Evolutionary conservation across 2,113 vertebrate species (phyloP).

Genomic region (Hypomesus transpacificus): DNA sequence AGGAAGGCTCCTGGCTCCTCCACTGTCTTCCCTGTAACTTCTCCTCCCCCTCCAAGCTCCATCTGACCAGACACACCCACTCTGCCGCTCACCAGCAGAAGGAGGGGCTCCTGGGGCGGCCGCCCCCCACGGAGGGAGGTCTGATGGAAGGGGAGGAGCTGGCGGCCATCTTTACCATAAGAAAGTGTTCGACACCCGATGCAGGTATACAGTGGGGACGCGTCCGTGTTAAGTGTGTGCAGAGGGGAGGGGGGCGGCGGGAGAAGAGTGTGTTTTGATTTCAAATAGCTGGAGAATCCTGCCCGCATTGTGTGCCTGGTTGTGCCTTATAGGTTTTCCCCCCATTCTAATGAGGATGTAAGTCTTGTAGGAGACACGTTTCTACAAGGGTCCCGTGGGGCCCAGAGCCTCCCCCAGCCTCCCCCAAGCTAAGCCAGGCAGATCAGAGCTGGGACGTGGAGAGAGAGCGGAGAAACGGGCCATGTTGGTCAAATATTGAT

Average conservation of each 20-base stretch:
- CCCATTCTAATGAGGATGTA: neutral
- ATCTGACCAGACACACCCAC: conserved; percentile 97
- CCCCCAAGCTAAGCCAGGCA: no score
- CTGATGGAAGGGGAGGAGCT: conserved; percentile 87
- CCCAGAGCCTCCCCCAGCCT: no score
- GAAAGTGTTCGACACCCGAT: conserved; percentile 67
- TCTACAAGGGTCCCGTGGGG: no score
- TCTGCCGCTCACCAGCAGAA: conserved; percentile 94
- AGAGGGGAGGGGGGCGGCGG: conserved; percentile 13
- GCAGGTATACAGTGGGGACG: conserved; percentile 56
- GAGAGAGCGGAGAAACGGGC: conserved; percentile 67
- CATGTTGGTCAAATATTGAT: conserved; percentile 66
- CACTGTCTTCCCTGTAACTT: conserved; percentile 95
- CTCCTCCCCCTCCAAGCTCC: conserved; percentile 95
- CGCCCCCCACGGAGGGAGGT: conserved; percentile 85
- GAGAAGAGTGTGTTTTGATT: neutral
- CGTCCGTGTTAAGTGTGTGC: conserved; percentile 25
- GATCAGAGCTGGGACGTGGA: conserved; percentile 31
- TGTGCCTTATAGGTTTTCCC: neutral
- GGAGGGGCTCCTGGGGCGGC: conserved; percentile 89
- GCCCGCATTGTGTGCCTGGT: no score
- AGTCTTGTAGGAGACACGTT: neutral
- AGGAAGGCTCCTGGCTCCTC: conserved; percentile 89
- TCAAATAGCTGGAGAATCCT: no score
- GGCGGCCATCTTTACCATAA: conserved; percentile 95